These are phyloP conservation scores for Decapterus maruadsi DNA, from an alignment of 2,797 vertebrate species.

Conservation along the genomic window DNA sequence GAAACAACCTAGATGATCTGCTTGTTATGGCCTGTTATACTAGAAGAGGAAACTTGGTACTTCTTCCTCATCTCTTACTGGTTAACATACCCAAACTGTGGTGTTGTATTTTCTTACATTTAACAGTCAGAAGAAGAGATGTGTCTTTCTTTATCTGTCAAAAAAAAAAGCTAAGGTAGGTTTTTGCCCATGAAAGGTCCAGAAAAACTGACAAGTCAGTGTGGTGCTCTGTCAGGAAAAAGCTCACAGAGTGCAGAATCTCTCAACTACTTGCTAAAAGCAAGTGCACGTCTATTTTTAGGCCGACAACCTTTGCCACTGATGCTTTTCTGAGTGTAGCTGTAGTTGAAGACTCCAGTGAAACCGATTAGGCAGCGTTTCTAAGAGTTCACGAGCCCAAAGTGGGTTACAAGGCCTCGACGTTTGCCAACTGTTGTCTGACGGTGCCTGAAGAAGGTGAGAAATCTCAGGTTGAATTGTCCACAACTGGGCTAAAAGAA, in stretches of 20 bases:
- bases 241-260: slow-evolving; percentile 73
- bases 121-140: background rate
- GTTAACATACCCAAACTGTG: no score
- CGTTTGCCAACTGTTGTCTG: slow-evolving; percentile 36
- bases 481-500: background rate
- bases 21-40: slow-evolving; percentile 1
- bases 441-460: slow-evolving; percentile 7
- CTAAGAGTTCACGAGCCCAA: slow-evolving; percentile 40
- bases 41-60: background rate
- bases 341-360: slow-evolving; percentile 47
- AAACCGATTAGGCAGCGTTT: slow-evolving; percentile 50
- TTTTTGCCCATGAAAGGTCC: slow-evolving; percentile 42
- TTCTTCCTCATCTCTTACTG: no score
- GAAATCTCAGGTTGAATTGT: background rate
- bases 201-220: slow-evolving; percentile 42
- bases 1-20: slow-evolving; percentile 29
- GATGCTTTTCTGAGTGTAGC: slow-evolving; percentile 62
- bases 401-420: slow-evolving; percentile 16
- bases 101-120: no score
- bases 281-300: slow-evolving; percentile 73
- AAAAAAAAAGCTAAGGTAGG: background rate
- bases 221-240: slow-evolving; percentile 43
- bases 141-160: background rate
- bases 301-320: slow-evolving; percentile 27
- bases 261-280: slow-evolving; percentile 70